Conservation (phyloP, 2,797 vertebrate species). For the Aratinga solstitialis region DNA sequence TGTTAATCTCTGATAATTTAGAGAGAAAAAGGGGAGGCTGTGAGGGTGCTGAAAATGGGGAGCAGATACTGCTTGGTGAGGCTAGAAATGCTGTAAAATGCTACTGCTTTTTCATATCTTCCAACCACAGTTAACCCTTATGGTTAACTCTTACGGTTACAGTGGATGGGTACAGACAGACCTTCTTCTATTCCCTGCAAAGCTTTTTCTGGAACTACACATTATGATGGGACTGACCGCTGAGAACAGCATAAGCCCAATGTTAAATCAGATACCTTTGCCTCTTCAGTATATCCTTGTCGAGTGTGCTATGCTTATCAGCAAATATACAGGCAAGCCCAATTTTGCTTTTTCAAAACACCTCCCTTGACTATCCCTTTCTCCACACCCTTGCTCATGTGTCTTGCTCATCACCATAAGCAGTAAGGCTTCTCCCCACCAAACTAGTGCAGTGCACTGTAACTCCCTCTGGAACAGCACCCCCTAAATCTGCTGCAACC, state of each 20-base stretch:
- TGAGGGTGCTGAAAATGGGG: neutral
- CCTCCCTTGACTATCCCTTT: neutral
- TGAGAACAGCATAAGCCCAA: neutral
- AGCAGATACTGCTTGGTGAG: neutral
- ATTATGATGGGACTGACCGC: neutral
- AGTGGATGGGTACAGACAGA: neutral
- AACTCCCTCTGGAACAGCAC: neutral
- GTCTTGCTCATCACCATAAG: neutral
- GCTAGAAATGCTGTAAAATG: neutral
- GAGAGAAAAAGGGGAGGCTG: neutral
- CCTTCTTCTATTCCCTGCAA: neutral
- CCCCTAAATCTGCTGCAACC: neutral
- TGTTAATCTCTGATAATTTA: neutral
- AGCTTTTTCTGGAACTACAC: neutral
- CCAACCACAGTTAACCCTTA: neutral
- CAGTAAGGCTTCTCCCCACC: neutral
- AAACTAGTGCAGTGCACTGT: neutral
- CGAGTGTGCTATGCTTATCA: neutral
- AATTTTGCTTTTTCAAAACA: neutral
- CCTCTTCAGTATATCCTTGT: neutral
- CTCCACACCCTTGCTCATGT: neutral
- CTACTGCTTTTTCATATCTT: neutral
- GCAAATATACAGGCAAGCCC: neutral
- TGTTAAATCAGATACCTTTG: neutral
- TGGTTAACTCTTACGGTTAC: neutral